These are phyloP conservation scores for Fukomys damarensis DNA, from an alignment of 2,113 vertebrate species.

Conservation along the genomic window DNA sequence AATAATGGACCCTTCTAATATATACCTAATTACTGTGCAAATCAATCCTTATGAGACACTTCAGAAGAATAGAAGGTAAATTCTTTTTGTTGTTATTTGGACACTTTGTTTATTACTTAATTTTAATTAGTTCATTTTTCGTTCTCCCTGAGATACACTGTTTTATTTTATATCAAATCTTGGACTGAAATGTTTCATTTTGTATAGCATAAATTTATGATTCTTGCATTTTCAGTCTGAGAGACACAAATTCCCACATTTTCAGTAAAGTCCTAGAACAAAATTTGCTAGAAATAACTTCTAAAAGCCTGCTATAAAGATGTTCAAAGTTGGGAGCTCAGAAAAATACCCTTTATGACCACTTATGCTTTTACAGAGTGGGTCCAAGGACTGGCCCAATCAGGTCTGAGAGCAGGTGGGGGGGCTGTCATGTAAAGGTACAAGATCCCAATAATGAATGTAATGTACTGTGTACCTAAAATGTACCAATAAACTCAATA, in stretches of 20 bases:
- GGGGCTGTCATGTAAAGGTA: too few species aligned
- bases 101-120: neutral
- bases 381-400: too few species aligned
- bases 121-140: neutral
- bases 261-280: neutral
- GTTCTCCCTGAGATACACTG: neutral
- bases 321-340: too few species aligned
- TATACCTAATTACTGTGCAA: neutral
- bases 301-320: neutral
- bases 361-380: too few species aligned
- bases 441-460: too few species aligned
- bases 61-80: neutral
- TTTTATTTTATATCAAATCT: conserved; percentile 44
- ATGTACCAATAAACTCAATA: too few species aligned
- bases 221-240: neutral
- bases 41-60: neutral
- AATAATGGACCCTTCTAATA: neutral
- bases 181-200: conserved; percentile 1
- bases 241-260: neutral
- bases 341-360: too few species aligned
- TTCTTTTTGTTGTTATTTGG: neutral
- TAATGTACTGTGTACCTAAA: too few species aligned
- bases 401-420: too few species aligned
- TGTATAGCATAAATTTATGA: neutral
- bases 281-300: neutral